Evolutionary conservation across 2,888 invertebrate genomes (phyloP).

Genomic region (Hydraecia micacea): DNA sequence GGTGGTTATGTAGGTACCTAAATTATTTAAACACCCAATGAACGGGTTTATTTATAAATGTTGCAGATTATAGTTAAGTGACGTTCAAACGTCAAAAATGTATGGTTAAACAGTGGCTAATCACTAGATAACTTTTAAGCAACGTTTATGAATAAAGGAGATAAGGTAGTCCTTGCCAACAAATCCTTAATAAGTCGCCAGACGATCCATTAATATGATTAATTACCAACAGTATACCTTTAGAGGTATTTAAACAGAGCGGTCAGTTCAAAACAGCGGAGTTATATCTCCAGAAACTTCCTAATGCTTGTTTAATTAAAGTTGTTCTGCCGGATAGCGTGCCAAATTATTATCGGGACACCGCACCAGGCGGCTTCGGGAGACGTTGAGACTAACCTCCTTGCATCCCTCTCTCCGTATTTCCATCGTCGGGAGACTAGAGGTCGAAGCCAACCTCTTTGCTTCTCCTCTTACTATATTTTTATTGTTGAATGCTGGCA

Average conservation of each 20-base stretch:
- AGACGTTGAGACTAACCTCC: slow-evolving; percentile 12
- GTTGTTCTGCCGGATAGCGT: slow-evolving; percentile 61
- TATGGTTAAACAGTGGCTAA: background rate
- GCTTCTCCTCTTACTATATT: background rate
- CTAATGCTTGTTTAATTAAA: slow-evolving; percentile 75
- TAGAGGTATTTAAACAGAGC: slow-evolving; percentile 40
- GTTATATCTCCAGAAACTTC: slow-evolving; percentile 61
- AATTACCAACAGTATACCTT: slow-evolving; percentile 42
- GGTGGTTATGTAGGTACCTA: background rate
- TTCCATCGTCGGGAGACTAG: background rate
- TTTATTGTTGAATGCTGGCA: slow-evolving; percentile 5
- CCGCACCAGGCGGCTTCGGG: slow-evolving; percentile 19
- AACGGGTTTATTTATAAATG: background rate
- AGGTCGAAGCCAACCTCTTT: background rate
- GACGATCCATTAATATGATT: slow-evolving; percentile 40
- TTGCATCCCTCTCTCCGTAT: background rate
- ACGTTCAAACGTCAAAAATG: background rate
- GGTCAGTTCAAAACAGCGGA: slow-evolving; percentile 51
- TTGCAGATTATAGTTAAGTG: background rate
- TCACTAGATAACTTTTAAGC: background rate
- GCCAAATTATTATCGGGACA: slow-evolving; percentile 68
- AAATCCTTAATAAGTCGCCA: slow-evolving; percentile 14
- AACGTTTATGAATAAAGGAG: background rate
- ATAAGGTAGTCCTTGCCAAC: background rate
- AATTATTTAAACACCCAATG: background rate